Evolutionary conservation across 2,797 vertebrate genomes (phyloP), one percentile per base, ranked within the genome.

Genomic region (Sylvilagus floridanus): DNA sequence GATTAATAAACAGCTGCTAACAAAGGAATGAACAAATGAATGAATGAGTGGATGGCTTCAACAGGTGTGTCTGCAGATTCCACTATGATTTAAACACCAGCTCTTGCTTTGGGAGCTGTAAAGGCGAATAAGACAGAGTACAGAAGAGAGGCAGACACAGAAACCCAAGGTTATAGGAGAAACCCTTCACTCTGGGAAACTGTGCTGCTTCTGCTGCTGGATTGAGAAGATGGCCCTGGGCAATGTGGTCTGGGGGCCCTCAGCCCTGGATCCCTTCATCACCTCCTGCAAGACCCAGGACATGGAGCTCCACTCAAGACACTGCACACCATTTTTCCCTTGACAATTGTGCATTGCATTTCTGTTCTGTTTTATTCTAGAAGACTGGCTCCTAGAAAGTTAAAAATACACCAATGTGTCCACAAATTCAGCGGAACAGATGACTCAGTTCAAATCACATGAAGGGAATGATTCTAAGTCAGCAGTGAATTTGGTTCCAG

Each of bases 401-500:
- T 97, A 97, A 97, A 97, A 97, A 96, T 97, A 97, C 6, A 94
- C 69, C 85, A 90, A 3, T 90, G 78, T 95, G 95, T 95, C 96
- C 95, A 96, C 94, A 96, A 76, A 94, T 93, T 93, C 92, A 93
- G 63, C 6, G 30, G 90, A 96, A 96, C 76, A 93, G 86, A 96
- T 97, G 96, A 97, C 90, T 97, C 96, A 77, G 92, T 95, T 97
- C 73, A 95, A 93, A 94, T 91, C 88, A 94, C 84, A 94, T n/a
- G 62, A 96, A 97, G 54, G 85, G 94, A 93, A 96, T 86, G 73
- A 94, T 89, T 94, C 19, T 76, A 96, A 97, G 81, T 96, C 95
- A 96, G 69, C 92, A 86, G 47, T 93, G 84, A 95, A 94, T 30
- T 93, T 78, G 30, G 32, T 79, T 90, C 81, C 90, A 92, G 77